Percentiles rank a stretch among this genome's conserved stretches.
Conservation (phyloP, 2,888 invertebrate species). For the Meloe dianella region DNA sequence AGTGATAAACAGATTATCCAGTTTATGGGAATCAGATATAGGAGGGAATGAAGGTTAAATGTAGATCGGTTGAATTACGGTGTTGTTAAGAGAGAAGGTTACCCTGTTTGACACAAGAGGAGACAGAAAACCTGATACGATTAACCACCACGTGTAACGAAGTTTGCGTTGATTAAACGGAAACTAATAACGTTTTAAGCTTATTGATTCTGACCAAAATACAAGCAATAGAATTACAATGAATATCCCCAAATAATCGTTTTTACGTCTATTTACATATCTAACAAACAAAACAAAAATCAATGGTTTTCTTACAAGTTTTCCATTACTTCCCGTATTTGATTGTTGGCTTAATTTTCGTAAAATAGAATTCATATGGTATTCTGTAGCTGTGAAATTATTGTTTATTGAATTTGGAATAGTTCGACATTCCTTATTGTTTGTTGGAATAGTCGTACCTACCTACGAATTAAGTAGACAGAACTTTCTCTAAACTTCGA, state of each 20-base stretch:
- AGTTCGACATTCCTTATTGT: slow-evolving; percentile 6
- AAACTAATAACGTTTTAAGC: slow-evolving; percentile 28
- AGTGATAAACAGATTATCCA: background rate
- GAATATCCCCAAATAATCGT: background rate
- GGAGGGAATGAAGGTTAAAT: slow-evolving; percentile 2
- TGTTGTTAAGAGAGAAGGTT: slow-evolving; percentile 6
- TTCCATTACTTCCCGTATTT: too few relatives aligned
- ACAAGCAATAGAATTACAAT: background rate
- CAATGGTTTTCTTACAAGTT: background rate
- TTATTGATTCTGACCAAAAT: slow-evolving; percentile 12
- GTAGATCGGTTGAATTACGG: slow-evolving; percentile 1
- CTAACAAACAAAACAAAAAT: background rate
- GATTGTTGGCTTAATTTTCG: background rate
- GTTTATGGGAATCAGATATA: slow-evolving; percentile 9
- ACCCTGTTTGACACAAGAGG: background rate
- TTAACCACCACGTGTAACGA: slow-evolving; percentile 29
- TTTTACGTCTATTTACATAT: background rate
- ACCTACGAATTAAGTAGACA: background rate
- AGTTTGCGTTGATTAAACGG: slow-evolving; percentile 35
- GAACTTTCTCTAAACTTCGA: slow-evolving; percentile 5
- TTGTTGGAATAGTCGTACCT: background rate
- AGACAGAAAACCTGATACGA: slow-evolving; percentile 21
- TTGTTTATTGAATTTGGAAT: slow-evolving; percentile 10
- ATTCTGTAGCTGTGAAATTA: background rate
- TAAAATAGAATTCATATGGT: background rate